Conservation (phyloP, 2,797 vertebrate genomes). For the Strix occidentalis region DNA sequence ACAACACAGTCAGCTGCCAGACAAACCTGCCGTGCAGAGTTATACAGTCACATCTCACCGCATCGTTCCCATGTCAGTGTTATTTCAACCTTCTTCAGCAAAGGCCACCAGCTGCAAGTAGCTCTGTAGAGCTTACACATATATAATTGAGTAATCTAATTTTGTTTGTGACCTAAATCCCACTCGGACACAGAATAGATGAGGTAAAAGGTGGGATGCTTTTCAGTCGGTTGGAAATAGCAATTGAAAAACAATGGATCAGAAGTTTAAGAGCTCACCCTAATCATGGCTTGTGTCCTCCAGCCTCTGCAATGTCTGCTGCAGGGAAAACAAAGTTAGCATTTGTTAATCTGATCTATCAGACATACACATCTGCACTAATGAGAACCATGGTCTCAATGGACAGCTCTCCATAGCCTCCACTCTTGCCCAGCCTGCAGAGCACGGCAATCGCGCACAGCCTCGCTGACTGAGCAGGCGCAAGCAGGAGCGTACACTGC, state of each 20-base stretch:
- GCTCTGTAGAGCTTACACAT: neutral
- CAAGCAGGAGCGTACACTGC: neutral
- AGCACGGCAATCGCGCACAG: neutral
- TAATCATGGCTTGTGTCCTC: neutral
- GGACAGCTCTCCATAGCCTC: neutral
- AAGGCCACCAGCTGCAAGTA: neutral
- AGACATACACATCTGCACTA: neutral
- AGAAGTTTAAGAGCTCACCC: neutral
- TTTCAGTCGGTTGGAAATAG: neutral
- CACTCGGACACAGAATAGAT: neutral
- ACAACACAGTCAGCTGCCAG: neutral
- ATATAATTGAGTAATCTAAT: neutral
- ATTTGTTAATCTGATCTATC: neutral
- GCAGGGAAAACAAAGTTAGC: neutral
- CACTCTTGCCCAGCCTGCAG: neutral
- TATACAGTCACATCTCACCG: neutral
- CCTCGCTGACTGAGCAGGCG: neutral
- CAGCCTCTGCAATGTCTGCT: neutral
- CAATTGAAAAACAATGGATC: neutral
- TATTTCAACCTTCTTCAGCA: neutral
- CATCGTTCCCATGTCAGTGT: neutral
- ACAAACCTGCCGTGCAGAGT: neutral
- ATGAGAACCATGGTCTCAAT: neutral
- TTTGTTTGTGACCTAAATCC: slow-evolving; percentile 28
- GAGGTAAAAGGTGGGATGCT: slow-evolving; percentile 4